Evolutionary conservation across 92 coral and sea anemone species (phyloP).

Genomic region (Umimayanthus chanpuru): DNA sequence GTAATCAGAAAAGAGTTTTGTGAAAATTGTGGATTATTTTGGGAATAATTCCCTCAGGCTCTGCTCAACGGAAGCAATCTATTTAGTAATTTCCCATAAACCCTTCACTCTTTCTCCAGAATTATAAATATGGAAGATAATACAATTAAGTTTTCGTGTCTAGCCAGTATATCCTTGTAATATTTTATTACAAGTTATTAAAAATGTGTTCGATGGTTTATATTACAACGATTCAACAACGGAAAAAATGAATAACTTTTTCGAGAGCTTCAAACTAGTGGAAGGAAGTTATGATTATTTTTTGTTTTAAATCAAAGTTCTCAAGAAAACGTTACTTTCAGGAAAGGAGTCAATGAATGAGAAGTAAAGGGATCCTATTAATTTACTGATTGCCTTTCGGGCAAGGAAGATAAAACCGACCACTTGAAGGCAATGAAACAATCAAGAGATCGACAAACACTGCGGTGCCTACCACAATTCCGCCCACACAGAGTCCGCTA

Average conservation of each 20-base stretch:
- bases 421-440: neutral
- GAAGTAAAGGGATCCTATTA: neutral
- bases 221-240: neutral
- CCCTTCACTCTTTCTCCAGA: neutral
- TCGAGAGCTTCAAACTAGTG: neutral
- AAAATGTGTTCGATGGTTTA: neutral
- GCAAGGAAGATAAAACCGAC: neutral
- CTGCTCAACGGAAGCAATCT: neutral
- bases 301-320: too few species aligned
- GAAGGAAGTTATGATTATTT: neutral
- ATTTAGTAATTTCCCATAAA: neutral
- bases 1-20: neutral
- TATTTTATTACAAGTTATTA: neutral
- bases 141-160: neutral
- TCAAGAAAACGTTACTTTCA: neutral
- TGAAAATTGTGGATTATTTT: neutral
- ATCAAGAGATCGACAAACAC: conserved; percentile 15
- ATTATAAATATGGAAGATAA: neutral
- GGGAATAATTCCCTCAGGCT: neutral
- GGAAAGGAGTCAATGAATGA: neutral
- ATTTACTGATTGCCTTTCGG: neutral
- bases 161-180: neutral
- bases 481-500: conserved; percentile 14
- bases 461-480: neutral
- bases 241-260: neutral